Evolutionary conservation across 2,888 invertebrate genomes (phyloP).

Genomic region (Heteromurus nitidus): DNA sequence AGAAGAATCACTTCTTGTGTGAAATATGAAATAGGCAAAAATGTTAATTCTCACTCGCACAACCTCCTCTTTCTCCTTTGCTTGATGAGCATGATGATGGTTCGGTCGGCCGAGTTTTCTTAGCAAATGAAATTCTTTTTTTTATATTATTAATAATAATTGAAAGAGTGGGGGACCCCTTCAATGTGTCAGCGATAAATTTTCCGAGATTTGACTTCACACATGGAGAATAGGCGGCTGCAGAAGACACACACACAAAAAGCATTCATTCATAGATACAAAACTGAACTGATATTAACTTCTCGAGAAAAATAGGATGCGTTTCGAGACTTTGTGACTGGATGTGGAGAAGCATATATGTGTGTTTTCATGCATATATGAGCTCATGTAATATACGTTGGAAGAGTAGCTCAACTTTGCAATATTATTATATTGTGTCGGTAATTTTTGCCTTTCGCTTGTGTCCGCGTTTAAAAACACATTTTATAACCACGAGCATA

Average conservation of each 20-base stretch:
- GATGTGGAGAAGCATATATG: too few relatives aligned
- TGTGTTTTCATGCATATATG: conserved; percentile 12
- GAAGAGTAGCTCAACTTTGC: too few relatives aligned
- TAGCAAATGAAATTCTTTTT: conserved; percentile 46
- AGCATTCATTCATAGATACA: conserved; percentile 28
- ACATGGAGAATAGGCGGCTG: conserved; percentile 52
- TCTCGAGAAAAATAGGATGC: conserved; percentile 48
- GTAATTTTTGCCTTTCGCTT: not conserved
- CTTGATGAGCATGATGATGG: conserved; percentile 21
- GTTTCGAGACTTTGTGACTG: too few relatives aligned
- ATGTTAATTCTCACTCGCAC: conserved; percentile 51
- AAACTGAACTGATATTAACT: conserved; percentile 23
- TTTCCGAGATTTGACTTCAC: conserved; percentile 72
- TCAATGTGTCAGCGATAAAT: conserved; percentile 73
- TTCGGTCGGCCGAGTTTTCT: conserved; percentile 42
- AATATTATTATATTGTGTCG: conserved; percentile 4
- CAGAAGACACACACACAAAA: conserved; percentile 27
- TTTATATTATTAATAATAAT: conserved; percentile 66
- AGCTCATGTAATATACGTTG: conserved; percentile 28
- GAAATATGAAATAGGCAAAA: conserved; percentile 54
- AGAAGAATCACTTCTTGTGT: conserved; percentile 39
- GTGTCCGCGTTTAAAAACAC: conserved; percentile 44
- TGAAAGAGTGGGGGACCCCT: conserved; percentile 73
- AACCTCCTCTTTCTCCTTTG: conserved; percentile 19
- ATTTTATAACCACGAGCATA: conserved; percentile 50